phyloP scores from a whole-genome alignment of 2,113 vertebrate species.

The Phaethon lepturus region DNA sequence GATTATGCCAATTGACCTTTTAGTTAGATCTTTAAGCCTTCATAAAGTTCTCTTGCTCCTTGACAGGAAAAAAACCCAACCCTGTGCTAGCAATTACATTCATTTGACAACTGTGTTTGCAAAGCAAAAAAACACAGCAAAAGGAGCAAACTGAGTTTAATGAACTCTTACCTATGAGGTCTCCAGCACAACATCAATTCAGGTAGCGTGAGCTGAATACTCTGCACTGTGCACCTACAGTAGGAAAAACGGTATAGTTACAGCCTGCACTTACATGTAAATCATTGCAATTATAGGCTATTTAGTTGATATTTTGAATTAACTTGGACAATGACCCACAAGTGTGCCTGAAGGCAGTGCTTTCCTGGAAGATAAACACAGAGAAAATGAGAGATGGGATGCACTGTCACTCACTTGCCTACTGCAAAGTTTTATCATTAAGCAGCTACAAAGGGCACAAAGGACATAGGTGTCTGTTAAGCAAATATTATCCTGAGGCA shows the following conservation, averaged over 20 bases:
- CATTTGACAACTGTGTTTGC: not conserved
- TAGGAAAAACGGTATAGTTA: not conserved
- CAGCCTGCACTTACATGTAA: not conserved
- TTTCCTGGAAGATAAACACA: not conserved
- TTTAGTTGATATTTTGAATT: not conserved
- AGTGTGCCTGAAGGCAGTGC: not conserved
- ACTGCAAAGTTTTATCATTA: not conserved
- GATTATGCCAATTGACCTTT: constrained; percentile 43
- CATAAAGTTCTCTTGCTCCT: not conserved
- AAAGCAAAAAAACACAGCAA: not conserved
- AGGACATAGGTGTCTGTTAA: not conserved
- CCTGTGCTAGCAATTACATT: not conserved
- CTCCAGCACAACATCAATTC: not conserved
- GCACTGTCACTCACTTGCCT: not conserved
- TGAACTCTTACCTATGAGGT: not conserved
- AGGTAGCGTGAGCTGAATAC: not conserved
- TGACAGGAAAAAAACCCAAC: not conserved
- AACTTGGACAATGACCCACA: not conserved
- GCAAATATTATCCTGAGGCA: not conserved
- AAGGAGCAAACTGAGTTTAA: not conserved
- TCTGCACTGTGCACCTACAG: not conserved
- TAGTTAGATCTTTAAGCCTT: not conserved
- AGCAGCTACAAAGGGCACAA: not conserved
- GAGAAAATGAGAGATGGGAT: not conserved
- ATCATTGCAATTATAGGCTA: not conserved